Conservation (phyloP, 1,140 invertebrate genomes). For the Rhagoletis pomonella region DNA sequence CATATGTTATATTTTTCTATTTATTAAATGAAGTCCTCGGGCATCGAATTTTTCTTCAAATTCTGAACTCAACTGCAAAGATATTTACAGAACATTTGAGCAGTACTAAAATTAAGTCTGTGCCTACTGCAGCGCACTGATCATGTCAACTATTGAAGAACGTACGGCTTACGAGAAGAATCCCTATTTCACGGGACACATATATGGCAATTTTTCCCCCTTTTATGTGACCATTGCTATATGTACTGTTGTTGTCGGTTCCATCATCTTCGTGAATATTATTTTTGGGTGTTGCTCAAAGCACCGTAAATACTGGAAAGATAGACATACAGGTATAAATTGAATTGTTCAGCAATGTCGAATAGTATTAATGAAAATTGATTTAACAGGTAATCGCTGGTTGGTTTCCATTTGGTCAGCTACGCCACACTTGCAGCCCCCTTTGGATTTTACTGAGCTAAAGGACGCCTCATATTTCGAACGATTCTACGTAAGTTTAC, state of each 20-base stretch:
- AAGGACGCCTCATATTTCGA: conserved; percentile 76
- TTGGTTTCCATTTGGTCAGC: conserved; percentile 87
- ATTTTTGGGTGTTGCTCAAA: conserved; percentile 86
- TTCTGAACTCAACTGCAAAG: not conserved
- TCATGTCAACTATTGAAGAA: conserved; percentile 80
- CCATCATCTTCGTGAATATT: conserved; percentile 84
- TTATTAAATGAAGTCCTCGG: not conserved
- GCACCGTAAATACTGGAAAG: conserved; percentile 86
- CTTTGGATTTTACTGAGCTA: conserved; percentile 85
- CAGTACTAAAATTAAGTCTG: not conserved
- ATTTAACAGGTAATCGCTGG: conserved; percentile 84
- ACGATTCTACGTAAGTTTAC: conserved; percentile 64
- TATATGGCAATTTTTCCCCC: conserved; percentile 81
- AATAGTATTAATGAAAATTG: conserved; percentile 12
- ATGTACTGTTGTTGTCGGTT: conserved; percentile 81
- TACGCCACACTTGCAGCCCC: conserved; percentile 87
- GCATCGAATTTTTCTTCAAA: too few relatives aligned
- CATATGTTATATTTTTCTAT: not conserved
- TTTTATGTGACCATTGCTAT: conserved; percentile 88
- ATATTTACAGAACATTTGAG: not conserved
- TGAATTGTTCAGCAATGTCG: not conserved
- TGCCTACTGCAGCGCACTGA: conserved; percentile 43
- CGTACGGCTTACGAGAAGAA: conserved; percentile 80
- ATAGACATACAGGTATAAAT: conserved; percentile 84
- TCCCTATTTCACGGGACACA: conserved; percentile 79